Base-by-base conservation (phyloP, 2,888 invertebrate genomes). In the Hyles lineata region DNA sequence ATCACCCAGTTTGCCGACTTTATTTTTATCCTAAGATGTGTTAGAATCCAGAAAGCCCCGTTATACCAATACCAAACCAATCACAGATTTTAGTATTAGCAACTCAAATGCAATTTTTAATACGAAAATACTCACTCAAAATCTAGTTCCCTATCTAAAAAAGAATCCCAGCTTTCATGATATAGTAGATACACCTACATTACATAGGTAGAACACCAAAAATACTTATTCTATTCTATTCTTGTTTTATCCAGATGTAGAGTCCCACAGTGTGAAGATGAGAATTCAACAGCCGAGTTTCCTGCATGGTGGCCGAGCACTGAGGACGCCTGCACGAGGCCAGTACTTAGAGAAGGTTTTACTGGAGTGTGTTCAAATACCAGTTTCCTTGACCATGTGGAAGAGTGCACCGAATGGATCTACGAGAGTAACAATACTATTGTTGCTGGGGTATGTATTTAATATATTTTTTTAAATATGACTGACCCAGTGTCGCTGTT, bases 391-490 rank as follows among this genome's bases (percentile, higher is more conserved):
- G 80, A 75, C 0, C 52, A 75, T 7, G 58, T 83, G 0, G 84
- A 78, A 15, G 72, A 76, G 0, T 93, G 93, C 70, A 79, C 81
- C 0, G 82, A 87, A 2, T 93, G 92, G 92, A 79, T 92, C 0
- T 93, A 93, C 72, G 92, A 91, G 76, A 87, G 76, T 19, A 84
- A 90, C 52, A 76, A 91, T 58, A 90, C 90, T n/a, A 85, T 91
- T 23, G 81, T 93, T 8, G 86, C 90, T 35, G 89, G 85, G 85
- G 93, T 92, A 82, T 77, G 76, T 76, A 50, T 5, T 23, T 0
- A 7, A 19, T 63, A 21, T 21, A n/a, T 50, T 50, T 35, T 21
- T 15, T 35, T 21, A 17, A 19, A 15, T 9, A 63, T n/a, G 62
- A 32, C 32, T 62, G 29, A 62, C 17, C 29, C 5, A 5, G 29